These are phyloP conservation scores for Coregonus suidteri DNA, from an alignment of 2,797 vertebrate genomes.

Conservation along the genomic window DNA sequence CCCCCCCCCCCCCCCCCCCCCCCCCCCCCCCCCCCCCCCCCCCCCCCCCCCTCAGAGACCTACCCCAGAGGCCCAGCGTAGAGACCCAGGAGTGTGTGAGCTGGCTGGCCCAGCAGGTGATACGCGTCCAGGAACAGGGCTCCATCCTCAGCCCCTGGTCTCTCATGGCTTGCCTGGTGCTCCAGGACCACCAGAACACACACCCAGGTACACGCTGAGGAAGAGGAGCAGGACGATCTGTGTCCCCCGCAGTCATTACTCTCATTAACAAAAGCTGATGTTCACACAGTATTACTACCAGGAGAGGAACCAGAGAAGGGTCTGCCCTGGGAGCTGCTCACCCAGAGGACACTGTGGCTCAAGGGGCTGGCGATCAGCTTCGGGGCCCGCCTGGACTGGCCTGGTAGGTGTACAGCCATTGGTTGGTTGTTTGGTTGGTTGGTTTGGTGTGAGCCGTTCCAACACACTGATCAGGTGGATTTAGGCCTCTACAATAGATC, in stretches of 20 bases:
- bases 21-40: neutral
- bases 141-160: conserved; percentile 86
- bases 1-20: neutral
- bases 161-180: conserved; percentile 82
- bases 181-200: conserved; percentile 76
- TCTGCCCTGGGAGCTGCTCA: conserved; percentile 77
- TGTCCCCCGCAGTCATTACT: neutral
- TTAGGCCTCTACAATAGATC: neutral
- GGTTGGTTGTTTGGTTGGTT: neutral
- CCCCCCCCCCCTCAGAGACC: conserved; percentile 73
- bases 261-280: neutral
- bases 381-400: conserved; percentile 86
- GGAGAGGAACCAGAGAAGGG: conserved; percentile 56
- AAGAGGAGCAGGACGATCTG: no score
- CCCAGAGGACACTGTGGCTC: conserved; percentile 86
- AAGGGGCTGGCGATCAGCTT: conserved; percentile 80
- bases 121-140: conserved; percentile 86
- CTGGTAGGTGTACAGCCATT: conserved; percentile 73
- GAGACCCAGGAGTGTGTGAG: conserved; percentile 83
- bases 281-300: neutral
- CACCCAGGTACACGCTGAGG: neutral
- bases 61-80: conserved; percentile 83
- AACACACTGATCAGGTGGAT: neutral
- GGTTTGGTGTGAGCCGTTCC: neutral
- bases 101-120: conserved; percentile 83